A percentile compares a stretch with the other conserved stretches of the same genome.
phyloP scores from a whole-genome alignment of 2,888 invertebrate species.

The Zeuzera pyrina region DNA sequence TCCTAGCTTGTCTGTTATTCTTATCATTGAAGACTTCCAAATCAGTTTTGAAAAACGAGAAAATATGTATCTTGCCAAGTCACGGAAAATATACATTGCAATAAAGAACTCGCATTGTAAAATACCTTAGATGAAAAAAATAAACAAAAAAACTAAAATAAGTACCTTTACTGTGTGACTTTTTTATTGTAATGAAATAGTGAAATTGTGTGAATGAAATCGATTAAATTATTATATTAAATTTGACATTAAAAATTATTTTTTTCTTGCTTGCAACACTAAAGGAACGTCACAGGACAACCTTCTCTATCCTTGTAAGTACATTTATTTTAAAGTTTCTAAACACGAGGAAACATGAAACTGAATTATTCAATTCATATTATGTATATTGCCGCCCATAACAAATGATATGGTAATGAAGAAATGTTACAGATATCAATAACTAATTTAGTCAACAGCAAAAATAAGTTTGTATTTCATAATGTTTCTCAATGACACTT shows the following conservation, averaged over 20 bases:
- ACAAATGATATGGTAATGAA: too few relatives aligned
- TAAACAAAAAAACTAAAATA: conserved; percentile 17
- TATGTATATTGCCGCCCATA: too few relatives aligned
- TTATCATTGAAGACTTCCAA: too few relatives aligned
- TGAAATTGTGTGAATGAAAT: conserved; percentile 18
- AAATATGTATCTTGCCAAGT: conserved; percentile 56
- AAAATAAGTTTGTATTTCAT: too few relatives aligned
- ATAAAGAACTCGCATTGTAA: conserved; percentile 1
- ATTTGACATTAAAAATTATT: conserved; percentile 13
- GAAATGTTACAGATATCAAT: too few relatives aligned
- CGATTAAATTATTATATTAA: conserved; percentile 8
- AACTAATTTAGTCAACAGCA: too few relatives aligned
- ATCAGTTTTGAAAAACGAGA: conserved; percentile 36
- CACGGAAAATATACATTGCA: conserved; percentile 24
- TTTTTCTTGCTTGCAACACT: conserved; percentile 15
- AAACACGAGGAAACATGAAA: too few relatives aligned
- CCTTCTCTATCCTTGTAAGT: conserved; percentile 77
- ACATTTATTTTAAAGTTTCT: conserved; percentile 27
- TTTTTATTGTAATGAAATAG: conserved; percentile 1
- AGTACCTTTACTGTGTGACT: conserved; percentile 14
- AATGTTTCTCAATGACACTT: too few relatives aligned
- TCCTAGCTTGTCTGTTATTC: too few relatives aligned
- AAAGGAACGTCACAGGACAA: conserved; percentile 77
- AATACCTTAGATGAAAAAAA: conserved; percentile 6
- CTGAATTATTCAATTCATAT: too few relatives aligned